A percentile compares a stretch with the other conserved stretches of the same genome.
phyloP scores from a whole-genome alignment of 1,140 invertebrate species.

The Brachystomella parvula region DNA sequence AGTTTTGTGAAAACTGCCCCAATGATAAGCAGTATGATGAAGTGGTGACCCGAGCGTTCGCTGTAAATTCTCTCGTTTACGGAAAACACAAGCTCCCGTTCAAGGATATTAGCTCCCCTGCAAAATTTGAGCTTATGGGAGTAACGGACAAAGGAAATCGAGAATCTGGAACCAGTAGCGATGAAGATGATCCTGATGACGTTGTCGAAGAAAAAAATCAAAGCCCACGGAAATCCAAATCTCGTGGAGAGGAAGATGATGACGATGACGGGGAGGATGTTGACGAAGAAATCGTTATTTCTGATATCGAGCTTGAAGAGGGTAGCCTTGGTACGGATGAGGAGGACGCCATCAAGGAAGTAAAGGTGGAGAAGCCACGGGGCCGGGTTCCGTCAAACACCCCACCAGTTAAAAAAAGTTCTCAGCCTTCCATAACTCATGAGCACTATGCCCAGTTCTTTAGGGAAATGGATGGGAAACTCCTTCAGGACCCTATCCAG shows the following conservation, averaged over 20 bases:
- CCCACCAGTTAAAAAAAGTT: background rate
- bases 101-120: slow-evolving; percentile 46
- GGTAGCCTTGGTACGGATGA: slow-evolving; percentile 11
- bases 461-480: slow-evolving; percentile 26
- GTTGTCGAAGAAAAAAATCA: background rate
- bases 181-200: slow-evolving; percentile 32
- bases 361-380: background rate
- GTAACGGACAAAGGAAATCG: slow-evolving; percentile 14
- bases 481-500: slow-evolving; percentile 21
- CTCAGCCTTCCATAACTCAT: background rate
- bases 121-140: slow-evolving; percentile 45
- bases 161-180: slow-evolving; percentile 36
- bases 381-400: background rate
- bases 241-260: slow-evolving; percentile 15
- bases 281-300: slow-evolving; percentile 40
- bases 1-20: slow-evolving; percentile 56
- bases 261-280: slow-evolving; percentile 16
- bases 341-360: background rate
- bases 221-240: background rate
- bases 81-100: slow-evolving; percentile 57
- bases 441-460: slow-evolving; percentile 22
- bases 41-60: slow-evolving; percentile 53
- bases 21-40: slow-evolving; percentile 57
- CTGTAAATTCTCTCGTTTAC: slow-evolving; percentile 56
- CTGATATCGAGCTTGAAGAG: slow-evolving; percentile 36